Conservation (phyloP, 2,113 vertebrate genomes). For the Pelobates fuscus region DNA sequence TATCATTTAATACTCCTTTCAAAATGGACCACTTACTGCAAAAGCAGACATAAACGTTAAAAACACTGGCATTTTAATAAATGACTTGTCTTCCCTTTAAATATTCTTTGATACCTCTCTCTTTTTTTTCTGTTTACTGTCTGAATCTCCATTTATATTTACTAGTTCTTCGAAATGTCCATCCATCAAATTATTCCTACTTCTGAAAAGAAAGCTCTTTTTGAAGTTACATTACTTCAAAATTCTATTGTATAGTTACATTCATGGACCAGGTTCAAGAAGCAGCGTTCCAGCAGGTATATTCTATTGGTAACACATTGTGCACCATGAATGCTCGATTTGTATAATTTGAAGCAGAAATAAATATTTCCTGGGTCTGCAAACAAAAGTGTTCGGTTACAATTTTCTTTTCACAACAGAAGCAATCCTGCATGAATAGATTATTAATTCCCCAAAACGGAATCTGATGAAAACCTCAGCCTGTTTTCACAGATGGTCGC, state of each 20-base stretch:
- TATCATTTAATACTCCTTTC: too few relatives aligned
- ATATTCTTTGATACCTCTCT: neutral
- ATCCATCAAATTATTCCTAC: neutral
- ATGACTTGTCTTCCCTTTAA: too few relatives aligned
- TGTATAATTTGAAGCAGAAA: constrained; percentile 26
- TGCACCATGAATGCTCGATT: neutral
- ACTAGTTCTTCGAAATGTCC: neutral
- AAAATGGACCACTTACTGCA: too few relatives aligned
- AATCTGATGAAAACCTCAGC: constrained; percentile 54
- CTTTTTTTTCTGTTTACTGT: neutral
- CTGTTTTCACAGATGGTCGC: constrained; percentile 60
- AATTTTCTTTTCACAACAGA: constrained; percentile 33
- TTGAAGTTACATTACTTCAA: neutral
- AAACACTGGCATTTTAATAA: too few relatives aligned
- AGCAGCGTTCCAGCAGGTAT: neutral
- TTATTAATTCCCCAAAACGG: constrained; percentile 51
- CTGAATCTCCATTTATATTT: neutral
- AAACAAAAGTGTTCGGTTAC: constrained; percentile 18
- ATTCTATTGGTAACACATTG: constrained; percentile 1
- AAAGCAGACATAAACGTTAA: too few relatives aligned
- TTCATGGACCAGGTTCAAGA: neutral
- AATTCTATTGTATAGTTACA: neutral
- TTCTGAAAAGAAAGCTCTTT: neutral
- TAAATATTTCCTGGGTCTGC: neutral
- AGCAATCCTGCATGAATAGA: constrained; percentile 32